Evolutionary conservation across 1,140 invertebrate species (phyloP), one percentile per base, ranked within the genome.

Genomic region (Drosophila oshimai): DNA sequence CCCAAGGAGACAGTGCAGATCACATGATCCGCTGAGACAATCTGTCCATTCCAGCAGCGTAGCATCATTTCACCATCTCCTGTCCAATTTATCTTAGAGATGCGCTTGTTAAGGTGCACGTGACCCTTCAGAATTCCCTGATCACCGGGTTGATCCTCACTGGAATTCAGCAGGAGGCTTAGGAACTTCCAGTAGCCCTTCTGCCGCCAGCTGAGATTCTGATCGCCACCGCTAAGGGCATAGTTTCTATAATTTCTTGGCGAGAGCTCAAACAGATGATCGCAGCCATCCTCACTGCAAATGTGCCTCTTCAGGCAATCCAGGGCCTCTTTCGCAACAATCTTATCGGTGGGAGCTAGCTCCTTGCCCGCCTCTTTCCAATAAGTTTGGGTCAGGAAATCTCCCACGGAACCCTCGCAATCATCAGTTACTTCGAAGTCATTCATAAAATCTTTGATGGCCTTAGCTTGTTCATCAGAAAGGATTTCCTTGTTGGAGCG

Each of bases 1-100:
- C 94, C 95, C 24, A 96, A 50, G 0, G 95, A 94, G 0, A 94
- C 90, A 2, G 95, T 95, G 3, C 95, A 92, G 42, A 96, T 94
- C 1, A 95, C 93, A 89, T 94, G 93, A 80, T 95, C 94, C 3
- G 94, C 93, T 1, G 84, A 74, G 61, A 93, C 93, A 3, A 91
- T 50, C 20, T 92, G 91, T 0, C 93, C 94, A 76, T 95, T 94
- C 41, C 90, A 91, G 61, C 94, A 95, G 17, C 89, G 92, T 1
- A 95, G 90, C 4, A 69, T 50, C 9, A 90, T 7, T 18, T 87
- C 46, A 4, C 72, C 58, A 2, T 12, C 15, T 0, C 20, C 39
- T 3, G n/a, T n/a, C 91, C 91, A 93, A n/a, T 88, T 72, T 10
- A 94, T 92, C 55, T 91, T 90, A 0, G 68, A 61, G 0, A 94